Percentiles rank a stretch among this genome's conserved stretches.
Evolutionary conservation across 2,797 vertebrate genomes (phyloP).

Genomic region (Catharus ustulatus): DNA sequence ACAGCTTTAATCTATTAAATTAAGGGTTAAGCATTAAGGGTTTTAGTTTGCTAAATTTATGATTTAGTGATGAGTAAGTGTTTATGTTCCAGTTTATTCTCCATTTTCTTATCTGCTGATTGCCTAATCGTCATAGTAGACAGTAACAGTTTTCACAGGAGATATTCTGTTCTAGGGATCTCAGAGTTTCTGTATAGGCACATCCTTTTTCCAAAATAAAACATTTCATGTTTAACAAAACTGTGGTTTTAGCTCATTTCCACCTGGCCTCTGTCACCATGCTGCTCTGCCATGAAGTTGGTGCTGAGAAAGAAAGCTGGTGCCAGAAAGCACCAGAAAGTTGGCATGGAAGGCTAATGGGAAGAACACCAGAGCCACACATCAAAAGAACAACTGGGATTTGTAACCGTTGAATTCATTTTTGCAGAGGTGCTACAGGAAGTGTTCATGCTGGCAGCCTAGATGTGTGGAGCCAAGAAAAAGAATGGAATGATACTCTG

Average conservation of each 20-base stretch:
- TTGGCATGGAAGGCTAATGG: background rate
- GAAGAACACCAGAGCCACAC: background rate
- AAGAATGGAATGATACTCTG: background rate
- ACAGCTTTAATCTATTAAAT: background rate
- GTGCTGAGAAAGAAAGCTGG: background rate
- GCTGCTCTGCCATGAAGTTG: background rate
- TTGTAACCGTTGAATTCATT: background rate
- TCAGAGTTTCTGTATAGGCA: background rate
- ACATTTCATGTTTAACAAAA: background rate
- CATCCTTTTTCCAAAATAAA: background rate
- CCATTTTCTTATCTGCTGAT: background rate
- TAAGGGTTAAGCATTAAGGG: background rate
- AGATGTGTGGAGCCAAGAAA: background rate
- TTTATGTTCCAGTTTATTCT: background rate
- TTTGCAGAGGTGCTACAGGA: background rate
- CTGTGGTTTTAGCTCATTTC: background rate
- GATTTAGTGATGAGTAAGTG: background rate
- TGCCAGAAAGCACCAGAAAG: background rate
- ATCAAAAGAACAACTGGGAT: background rate
- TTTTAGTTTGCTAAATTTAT: background rate
- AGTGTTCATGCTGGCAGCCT: rapidly evolving
- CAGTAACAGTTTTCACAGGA: background rate
- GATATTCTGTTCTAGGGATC: background rate
- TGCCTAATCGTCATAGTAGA: background rate
- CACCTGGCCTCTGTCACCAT: background rate